Evolutionary conservation across 2,113 vertebrate species (phyloP).

Genomic region (Falco punctatus): DNA sequence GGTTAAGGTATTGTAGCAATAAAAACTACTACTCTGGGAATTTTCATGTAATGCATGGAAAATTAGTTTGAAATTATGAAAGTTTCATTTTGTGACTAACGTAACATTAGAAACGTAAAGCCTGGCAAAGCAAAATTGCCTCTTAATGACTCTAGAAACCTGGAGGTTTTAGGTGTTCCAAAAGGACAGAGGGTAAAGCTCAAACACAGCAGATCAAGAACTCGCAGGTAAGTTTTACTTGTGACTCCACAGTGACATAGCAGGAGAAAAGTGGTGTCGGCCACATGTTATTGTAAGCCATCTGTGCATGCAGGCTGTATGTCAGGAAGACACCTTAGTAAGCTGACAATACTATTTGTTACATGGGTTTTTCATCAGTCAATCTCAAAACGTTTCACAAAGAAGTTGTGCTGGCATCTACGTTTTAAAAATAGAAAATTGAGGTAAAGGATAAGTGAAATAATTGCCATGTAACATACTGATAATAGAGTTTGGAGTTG

Average conservation of each 20-base stretch:
- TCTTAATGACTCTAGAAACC: not conserved
- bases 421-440: not conserved
- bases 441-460: not conserved
- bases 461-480: not conserved
- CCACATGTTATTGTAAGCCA: not conserved
- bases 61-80: not conserved
- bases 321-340: not conserved
- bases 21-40: not conserved
- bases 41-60: not conserved
- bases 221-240: not conserved
- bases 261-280: not conserved
- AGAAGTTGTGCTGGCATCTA: not conserved
- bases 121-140: not conserved
- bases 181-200: not conserved
- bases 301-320: not conserved
- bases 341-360: not conserved
- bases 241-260: not conserved
- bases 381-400: not conserved
- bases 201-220: not conserved
- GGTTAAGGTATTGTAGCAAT: not conserved
- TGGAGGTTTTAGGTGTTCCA: not conserved
- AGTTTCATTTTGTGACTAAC: not conserved
- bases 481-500: not conserved
- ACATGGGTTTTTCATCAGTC: not conserved
- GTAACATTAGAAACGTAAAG: not conserved